Base-by-base conservation (phyloP, 2,797 vertebrate species). In the Gambusia yucatana region DNA sequence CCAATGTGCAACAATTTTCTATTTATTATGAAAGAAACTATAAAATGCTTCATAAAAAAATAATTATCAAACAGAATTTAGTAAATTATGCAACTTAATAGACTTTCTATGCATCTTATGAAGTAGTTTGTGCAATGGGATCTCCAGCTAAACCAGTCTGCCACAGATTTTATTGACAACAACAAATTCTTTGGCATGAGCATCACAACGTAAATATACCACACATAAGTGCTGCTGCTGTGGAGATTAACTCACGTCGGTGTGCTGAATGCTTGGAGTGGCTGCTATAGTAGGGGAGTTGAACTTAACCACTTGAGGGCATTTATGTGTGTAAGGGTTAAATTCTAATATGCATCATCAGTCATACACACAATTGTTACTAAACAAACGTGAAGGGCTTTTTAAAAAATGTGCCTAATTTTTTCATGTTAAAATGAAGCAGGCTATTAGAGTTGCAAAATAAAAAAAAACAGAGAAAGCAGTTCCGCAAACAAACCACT, bases 1-100 rank as follows among this genome's bases (percentile, higher is more conserved):
- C 81, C 77, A 73, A n/a, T 67, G 33, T 75, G 59, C 25, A 67
- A 41, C 16, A 39, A 41, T 67, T 22, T 78, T 80, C 52, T 77
- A 14, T 75, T 52, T 63, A 63, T 75, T 75, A 39, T 22, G 11
- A 43, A 59, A 81, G 61, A 14, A 9, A 67, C 61, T 17, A 69
- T 82, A 67, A 79, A 77, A 78, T 81, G 3, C 77, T 65, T 77
- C 0, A 50, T 10, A 72, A 41, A 41, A 41, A 8, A 39, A 43
- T 57, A 2, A 57, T 57, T 43, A 10, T n/a, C 25, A 69, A 79
- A 67, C 17, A 63, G 2, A 63, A 63, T 16, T 36, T 20, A 41
- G 20, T 65, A 6, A 7, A 39, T 22, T 3, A 65, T 22, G 6
- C 2, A 65, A 1, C 20, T 67, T 39, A 33, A 20, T n/a, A 36